Base-by-base conservation (phyloP, 1,140 invertebrate species). In the Chironomus tepperi region DNA sequence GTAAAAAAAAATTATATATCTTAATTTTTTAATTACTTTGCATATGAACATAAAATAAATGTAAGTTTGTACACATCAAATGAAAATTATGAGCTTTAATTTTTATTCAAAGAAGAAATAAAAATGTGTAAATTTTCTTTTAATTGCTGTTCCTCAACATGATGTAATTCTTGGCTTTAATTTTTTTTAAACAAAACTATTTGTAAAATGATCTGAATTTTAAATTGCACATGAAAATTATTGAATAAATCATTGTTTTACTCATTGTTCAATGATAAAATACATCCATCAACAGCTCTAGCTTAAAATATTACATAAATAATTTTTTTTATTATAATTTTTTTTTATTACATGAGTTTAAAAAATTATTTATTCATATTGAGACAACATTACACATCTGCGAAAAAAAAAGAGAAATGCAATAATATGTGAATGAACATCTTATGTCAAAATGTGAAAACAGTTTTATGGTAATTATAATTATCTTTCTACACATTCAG, bases 391-490 rank as follows among this genome's bases (percentile, higher is more conserved):
- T n/a, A 57, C 47, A n/a, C 47, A 57, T 57, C 9, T n/a, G 12
- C 43, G 12, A 57, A 57, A 12, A 15, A 47, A 47, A 47, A 15
- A 47, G 43, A 57, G n/a, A 57, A 57, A n/a, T 57, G 47, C 47
- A n/a, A 57, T 12, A 57, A 57, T 5, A 34, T 34, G 24, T 34
- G 24, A 34, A 34, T 34, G 24, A 34, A 34, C 24, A 34, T 34
- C 24, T 34, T 34, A 34, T 34, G 24, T 34, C 24, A 57, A 57
- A 57, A 57, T 57, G 47, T 57, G 47, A 15, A 57, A 57, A 57
- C 47, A 57, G 47, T 57, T 57, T 57, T 57, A 57, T 57, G 47
- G n/a, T n/a, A 57, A 57, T 57, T 57, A 57, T 57, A 57, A 57
- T 57, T 57, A 57, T 57, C 47, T 57, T 57, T 57, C 47, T 57